A percentile compares a stretch with the other conserved stretches of the same genome.
phyloP scores from a whole-genome alignment of 2,113 vertebrate genomes.

The Ondatra zibethicus region DNA sequence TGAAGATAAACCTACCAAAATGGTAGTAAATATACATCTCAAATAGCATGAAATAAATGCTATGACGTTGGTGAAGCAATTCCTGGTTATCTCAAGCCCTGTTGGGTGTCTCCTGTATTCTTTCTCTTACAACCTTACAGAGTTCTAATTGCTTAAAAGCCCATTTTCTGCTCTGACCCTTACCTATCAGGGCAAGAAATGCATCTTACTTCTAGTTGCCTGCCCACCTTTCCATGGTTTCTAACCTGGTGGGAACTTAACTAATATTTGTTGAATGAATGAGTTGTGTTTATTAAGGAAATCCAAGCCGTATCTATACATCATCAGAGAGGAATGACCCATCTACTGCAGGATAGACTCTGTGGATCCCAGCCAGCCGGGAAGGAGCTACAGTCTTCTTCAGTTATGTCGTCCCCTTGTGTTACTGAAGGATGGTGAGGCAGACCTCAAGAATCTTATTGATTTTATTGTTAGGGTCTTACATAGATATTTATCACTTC shows the following conservation, averaged over 20 bases:
- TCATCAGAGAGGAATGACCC: neutral
- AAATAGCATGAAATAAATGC: neutral
- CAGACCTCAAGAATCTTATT: neutral
- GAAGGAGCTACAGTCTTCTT: neutral
- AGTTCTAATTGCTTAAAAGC: neutral
- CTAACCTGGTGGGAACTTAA: neutral
- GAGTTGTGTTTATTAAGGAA: neutral
- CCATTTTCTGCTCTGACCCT: neutral
- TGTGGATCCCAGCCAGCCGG: neutral
- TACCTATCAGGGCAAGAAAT: neutral
- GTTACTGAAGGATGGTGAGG: neutral
- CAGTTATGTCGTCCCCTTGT: neutral
- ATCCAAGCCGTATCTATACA: neutral
- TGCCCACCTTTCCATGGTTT: neutral
- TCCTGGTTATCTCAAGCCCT: neutral
- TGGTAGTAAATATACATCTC: neutral
- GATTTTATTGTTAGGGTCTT: neutral
- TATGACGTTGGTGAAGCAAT: neutral
- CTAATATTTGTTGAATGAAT: neutral
- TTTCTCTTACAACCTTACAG: neutral
- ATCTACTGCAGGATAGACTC: neutral
- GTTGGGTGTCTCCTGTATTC: neutral
- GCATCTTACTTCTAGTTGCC: neutral
- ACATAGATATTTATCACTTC: neutral
- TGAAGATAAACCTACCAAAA: neutral